These are phyloP conservation scores for Tachina lurida DNA, from an alignment of 2,888 invertebrate genomes.

Conservation along the genomic window DNA sequence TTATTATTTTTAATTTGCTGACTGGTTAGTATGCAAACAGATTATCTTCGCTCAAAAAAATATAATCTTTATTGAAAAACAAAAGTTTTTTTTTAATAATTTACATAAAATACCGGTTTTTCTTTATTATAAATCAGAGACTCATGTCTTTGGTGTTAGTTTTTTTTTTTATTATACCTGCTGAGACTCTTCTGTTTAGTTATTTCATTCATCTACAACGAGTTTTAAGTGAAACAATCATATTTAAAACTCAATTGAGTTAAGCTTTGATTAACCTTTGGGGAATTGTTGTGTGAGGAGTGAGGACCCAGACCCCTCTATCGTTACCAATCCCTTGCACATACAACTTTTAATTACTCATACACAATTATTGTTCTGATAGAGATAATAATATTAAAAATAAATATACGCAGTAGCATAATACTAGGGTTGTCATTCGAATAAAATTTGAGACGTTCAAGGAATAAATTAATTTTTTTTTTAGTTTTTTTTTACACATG, in stretches of 20 bases:
- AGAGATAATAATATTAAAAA: too few relatives aligned
- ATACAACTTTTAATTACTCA: too few relatives aligned
- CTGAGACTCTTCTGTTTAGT: not conserved
- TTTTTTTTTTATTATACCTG: conserved; percentile 3
- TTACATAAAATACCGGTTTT: conserved; percentile 63
- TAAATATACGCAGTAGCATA: too few relatives aligned
- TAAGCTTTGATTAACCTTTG: conserved; percentile 26
- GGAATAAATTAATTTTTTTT: too few relatives aligned
- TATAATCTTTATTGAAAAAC: not conserved
- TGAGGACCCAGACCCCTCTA: too few relatives aligned
- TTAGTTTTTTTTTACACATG: too few relatives aligned
- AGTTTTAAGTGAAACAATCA: conserved; percentile 17
- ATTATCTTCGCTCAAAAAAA: conserved; percentile 28
- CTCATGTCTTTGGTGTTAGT: conserved; percentile 39
- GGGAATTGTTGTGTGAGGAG: too few relatives aligned
- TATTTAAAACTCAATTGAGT: conserved; percentile 30
- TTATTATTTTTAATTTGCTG: not conserved
- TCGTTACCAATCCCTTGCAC: too few relatives aligned
- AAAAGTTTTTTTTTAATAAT: conserved; percentile 10
- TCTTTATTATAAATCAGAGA: conserved; percentile 41
- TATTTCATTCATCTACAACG: conserved; percentile 4
- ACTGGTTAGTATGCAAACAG: not conserved
- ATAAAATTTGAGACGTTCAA: too few relatives aligned
- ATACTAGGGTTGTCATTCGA: too few relatives aligned
- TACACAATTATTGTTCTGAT: too few relatives aligned